Conservation (phyloP, 2,797 vertebrate species). For the Valencia hispanica region DNA sequence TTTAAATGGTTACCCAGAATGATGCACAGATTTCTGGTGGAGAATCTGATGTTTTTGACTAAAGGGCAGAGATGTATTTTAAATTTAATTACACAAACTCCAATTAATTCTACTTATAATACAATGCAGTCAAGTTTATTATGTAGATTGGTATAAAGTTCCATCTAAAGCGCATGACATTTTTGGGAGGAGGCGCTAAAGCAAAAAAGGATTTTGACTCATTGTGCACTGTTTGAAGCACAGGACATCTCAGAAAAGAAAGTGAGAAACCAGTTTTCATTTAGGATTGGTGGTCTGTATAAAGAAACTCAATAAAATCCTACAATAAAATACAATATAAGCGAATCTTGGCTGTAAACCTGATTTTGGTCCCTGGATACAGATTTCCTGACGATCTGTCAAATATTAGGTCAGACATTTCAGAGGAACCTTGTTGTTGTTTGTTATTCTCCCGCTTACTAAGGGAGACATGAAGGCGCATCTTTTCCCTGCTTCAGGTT, state of each 20-base stretch:
- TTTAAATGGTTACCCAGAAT: too few species aligned
- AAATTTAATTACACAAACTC: too few species aligned
- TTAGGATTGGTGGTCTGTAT: conserved; percentile 26
- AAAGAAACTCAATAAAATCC: conserved; percentile 29
- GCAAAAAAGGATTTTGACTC: conserved; percentile 58
- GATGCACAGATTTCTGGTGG: too few species aligned
- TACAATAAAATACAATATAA: conserved; percentile 49
- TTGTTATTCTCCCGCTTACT: conserved; percentile 59
- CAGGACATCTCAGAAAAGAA: conserved; percentile 66
- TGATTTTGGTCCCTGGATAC: conserved; percentile 51
- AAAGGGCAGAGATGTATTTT: too few species aligned
- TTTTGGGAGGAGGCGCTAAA: conserved; percentile 42
- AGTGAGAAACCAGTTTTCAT: conserved; percentile 48
- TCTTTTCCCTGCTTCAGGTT: conserved; percentile 65
- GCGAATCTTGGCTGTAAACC: conserved; percentile 46
- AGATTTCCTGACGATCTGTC: conserved; percentile 68
- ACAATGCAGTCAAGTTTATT: background rate
- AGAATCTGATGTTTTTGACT: too few species aligned
- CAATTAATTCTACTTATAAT: too few species aligned
- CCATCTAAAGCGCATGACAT: conserved; percentile 17
- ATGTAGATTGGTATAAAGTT: background rate
- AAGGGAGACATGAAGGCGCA: conserved; percentile 63
- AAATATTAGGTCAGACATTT: conserved; percentile 74
- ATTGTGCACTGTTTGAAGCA: conserved; percentile 67
- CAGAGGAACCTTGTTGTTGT: conserved; percentile 57